phyloP scores from a whole-genome alignment of 2,888 invertebrate species.

The Dicycla oo region DNA sequence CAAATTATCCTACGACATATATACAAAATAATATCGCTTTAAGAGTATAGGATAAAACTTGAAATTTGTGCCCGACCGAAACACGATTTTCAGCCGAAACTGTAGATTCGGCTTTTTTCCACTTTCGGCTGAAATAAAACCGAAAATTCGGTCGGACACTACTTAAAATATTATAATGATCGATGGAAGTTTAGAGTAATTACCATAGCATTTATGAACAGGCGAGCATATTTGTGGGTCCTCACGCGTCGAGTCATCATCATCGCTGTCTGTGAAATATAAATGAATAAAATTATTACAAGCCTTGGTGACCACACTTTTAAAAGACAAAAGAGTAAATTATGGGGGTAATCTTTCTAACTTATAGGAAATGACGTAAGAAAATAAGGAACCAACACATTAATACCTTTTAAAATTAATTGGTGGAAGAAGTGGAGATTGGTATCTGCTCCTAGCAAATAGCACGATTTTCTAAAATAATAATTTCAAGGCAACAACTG shows the following conservation, averaged over 20 bases:
- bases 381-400: not conserved
- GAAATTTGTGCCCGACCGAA: not conserved
- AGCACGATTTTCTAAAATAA: too few relatives aligned
- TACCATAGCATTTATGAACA: constrained; percentile 84
- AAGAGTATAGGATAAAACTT: too few relatives aligned
- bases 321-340: not conserved
- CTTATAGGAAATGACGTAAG: not conserved
- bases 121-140: not conserved
- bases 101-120: too few relatives aligned
- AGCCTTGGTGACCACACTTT: not conserved
- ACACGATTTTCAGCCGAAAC: not conserved
- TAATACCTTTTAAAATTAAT: too few relatives aligned
- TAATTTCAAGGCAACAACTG: not conserved
- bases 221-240: constrained; percentile 80
- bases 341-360: not conserved
- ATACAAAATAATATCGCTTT: too few relatives aligned
- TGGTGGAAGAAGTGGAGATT: too few relatives aligned
- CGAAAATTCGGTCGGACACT: not conserved
- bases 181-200: constrained; percentile 43
- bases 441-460: not conserved
- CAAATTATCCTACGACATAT: too few relatives aligned
- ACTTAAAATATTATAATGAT: not conserved
- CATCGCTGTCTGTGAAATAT: constrained; percentile 80
- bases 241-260: constrained; percentile 72
- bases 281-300: not conserved